A percentile compares a stretch with the other conserved stretches of the same genome.
These are phyloP conservation scores for Pristionchus entomophagus DNA, from an alignment of 2,888 invertebrate genomes.

Conservation along the genomic window DNA sequence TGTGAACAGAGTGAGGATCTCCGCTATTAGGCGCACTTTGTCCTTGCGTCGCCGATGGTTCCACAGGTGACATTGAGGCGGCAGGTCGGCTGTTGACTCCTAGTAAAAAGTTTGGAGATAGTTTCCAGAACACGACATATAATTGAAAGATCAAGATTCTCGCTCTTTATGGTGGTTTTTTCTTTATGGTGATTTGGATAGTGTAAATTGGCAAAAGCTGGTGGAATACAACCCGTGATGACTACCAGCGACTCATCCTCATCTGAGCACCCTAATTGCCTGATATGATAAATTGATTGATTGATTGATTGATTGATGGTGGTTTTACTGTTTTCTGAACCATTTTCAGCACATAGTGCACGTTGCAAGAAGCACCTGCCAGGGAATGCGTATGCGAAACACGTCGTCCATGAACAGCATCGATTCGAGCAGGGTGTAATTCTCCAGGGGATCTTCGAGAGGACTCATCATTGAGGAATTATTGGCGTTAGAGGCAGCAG, in stretches of 20 bases:
- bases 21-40: conserved; percentile 57
- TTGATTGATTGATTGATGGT: neutral
- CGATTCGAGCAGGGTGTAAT: conserved; percentile 41
- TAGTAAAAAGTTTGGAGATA: too few species aligned
- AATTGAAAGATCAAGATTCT: too few species aligned
- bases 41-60: conserved; percentile 52
- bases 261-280: too few species aligned
- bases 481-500: neutral
- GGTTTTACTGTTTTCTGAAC: neutral
- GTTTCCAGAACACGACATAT: too few species aligned
- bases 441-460: neutral
- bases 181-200: too few species aligned
- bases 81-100: conserved; percentile 47
- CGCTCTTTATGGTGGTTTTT: too few species aligned
- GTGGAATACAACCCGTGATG: too few species aligned
- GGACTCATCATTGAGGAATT: neutral
- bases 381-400: neutral
- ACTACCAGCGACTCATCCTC: too few species aligned
- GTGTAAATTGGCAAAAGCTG: neutral
- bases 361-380: neutral
- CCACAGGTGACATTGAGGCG: conserved; percentile 63
- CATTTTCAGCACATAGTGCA: neutral
- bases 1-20: conserved; percentile 59
- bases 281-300: too few species aligned
- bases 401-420: conserved; percentile 48